A percentile compares a stretch with the other conserved stretches of the same genome.
These are phyloP conservation scores for Agrotis segetum DNA, from an alignment of 2,888 invertebrate species.

Conservation along the genomic window DNA sequence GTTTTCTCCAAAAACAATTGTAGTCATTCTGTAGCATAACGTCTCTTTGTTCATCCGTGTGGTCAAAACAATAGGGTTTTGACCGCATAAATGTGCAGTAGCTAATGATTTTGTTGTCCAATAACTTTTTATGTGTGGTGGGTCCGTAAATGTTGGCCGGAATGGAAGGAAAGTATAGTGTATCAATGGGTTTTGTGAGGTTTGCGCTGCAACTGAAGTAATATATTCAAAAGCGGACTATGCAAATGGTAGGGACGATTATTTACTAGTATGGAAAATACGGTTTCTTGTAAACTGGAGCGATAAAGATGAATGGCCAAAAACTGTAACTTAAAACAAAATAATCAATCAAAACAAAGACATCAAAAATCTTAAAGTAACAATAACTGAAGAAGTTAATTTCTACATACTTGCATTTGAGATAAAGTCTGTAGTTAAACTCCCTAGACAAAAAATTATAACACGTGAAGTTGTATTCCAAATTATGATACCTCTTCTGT, in stretches of 20 bases:
- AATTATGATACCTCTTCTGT: background rate
- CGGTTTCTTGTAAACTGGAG: background rate
- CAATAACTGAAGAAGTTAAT: too few relatives aligned
- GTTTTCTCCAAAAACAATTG: slow-evolving; percentile 66
- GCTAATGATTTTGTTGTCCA: slow-evolving; percentile 64
- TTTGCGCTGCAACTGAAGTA: background rate
- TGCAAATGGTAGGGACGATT: background rate
- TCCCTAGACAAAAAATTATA: background rate
- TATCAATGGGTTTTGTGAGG: background rate
- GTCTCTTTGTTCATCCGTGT: slow-evolving; percentile 64
- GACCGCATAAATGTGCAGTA: slow-evolving; percentile 67
- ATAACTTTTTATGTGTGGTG: slow-evolving; percentile 65
- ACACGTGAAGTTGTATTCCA: background rate
- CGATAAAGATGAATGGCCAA: background rate
- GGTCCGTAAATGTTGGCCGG: slow-evolving; percentile 19
- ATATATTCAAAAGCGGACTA: too few relatives aligned
- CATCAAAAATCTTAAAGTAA: background rate
- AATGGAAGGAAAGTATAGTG: slow-evolving; percentile 36
- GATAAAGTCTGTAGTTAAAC: background rate
- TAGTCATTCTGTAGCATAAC: slow-evolving; percentile 45
- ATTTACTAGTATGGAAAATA: background rate
- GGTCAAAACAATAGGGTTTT: slow-evolving; percentile 60
- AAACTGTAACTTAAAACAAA: background rate
- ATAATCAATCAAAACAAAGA: too few relatives aligned
- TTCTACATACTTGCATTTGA: background rate